Percentiles rank a stretch among this genome's conserved stretches.
Evolutionary conservation across 2,888 invertebrate species (phyloP).

Genomic region (Rhodophaea formosa): DNA sequence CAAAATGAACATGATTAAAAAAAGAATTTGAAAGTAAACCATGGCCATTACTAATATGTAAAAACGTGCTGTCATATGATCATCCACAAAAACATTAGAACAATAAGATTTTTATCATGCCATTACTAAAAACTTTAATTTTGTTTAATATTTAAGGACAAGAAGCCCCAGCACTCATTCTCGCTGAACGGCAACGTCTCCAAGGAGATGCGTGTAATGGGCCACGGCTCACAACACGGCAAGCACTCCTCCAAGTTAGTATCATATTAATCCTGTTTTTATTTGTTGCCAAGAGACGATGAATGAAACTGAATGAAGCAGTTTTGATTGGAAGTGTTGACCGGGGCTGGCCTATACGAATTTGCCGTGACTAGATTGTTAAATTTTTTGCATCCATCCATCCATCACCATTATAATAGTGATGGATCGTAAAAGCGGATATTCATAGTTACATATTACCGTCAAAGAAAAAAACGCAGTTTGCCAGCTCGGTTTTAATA

Average conservation of each 20-base stretch:
- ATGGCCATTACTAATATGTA: not conserved
- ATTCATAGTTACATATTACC: too few relatives aligned
- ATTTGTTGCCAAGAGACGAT: too few relatives aligned
- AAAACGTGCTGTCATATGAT: not conserved
- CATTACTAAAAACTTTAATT: not conserved
- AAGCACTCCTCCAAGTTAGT: constrained; percentile 76
- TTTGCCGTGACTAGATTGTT: too few relatives aligned
- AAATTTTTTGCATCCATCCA: too few relatives aligned
- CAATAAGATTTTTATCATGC: not conserved
- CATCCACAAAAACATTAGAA: not conserved
- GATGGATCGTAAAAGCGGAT: too few relatives aligned
- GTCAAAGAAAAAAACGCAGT: too few relatives aligned
- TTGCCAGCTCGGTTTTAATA: too few relatives aligned
- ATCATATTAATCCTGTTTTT: not conserved
- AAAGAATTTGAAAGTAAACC: not conserved
- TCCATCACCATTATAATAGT: too few relatives aligned
- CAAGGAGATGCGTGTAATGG: constrained; percentile 95
- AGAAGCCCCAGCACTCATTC: constrained; percentile 82
- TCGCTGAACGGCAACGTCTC: constrained; percentile 89
- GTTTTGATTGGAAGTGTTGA: too few relatives aligned
- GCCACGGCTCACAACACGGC: constrained; percentile 89
- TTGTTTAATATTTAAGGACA: constrained; percentile 66
- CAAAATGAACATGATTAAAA: not conserved
- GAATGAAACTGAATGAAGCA: too few relatives aligned
- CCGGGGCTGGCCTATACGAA: too few relatives aligned